Base-by-base conservation (phyloP, 2,888 invertebrate genomes). In the Endomychus coccineus region DNA sequence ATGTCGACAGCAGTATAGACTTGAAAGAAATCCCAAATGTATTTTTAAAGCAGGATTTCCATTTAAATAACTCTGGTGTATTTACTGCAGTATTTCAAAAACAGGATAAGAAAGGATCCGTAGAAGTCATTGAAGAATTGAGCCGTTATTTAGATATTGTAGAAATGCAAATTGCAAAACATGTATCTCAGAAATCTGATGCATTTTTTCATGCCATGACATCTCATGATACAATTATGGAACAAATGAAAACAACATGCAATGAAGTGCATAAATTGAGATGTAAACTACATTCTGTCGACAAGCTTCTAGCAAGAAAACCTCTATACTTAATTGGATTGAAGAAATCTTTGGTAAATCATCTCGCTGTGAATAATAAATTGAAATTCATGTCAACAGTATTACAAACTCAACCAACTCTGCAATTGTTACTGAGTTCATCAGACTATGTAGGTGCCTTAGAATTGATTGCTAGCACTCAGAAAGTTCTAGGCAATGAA, bases 181-280 rank as follows among this genome's bases (percentile, higher is more conserved):
- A 95, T 71, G 82, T 95, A 34, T 90, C 95, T 16, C 83, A 86
- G 54, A 92, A 95, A 62, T 95, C 95, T 6, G 90, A 90, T 51
- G 94, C 94, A 11, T 98, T 97, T 70, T 98, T 97, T 62, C 87
- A 92, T 66, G 96, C 96, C 1, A 96, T 98, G 87, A 83, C 95
- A 35, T 96, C 96, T 4, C 97, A 98, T 67, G 95, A 97, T 62
- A 86, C 89, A 16, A 83, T 98, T 31, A 90, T 96, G 81, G 91
- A 92, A 50, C 88, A 96, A 60, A 83, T 98, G 75, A 82, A 82
- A 1, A 77, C 80, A 57, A 89, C 91, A 12, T 77, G 84, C 6
- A 75, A 73, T 40, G 83, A 86, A 55, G 83, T 91, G 16, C 75
- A 78, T 56, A 71, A 73, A 28, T 71, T 89, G 30, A 74, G 89